These are phyloP conservation scores for Myotis planiceps DNA, from an alignment of 2,797 vertebrate genomes.

Conservation along the genomic window DNA sequence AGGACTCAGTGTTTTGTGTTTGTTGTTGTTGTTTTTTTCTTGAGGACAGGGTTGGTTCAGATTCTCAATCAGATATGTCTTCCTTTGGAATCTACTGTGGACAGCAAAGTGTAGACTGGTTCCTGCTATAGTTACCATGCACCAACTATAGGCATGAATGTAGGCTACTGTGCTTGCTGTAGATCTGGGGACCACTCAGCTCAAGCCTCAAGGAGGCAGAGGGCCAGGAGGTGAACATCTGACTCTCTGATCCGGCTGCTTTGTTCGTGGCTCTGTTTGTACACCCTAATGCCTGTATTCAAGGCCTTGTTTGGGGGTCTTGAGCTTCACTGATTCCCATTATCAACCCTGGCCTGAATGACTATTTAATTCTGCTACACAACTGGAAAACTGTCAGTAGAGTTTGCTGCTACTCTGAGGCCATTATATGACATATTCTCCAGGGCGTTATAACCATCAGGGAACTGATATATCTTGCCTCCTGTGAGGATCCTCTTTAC, in stretches of 20 bases:
- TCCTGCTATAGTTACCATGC: background rate
- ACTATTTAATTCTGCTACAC: background rate
- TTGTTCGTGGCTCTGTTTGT: background rate
- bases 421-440: conserved; percentile 1
- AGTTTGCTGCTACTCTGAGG: background rate
- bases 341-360: background rate
- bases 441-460: background rate
- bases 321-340: background rate
- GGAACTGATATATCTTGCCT: background rate
- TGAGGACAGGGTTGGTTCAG: background rate
- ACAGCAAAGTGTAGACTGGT: background rate
- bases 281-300: background rate
- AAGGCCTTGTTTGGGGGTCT: background rate
- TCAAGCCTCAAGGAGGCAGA: background rate
- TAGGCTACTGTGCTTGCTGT: background rate
- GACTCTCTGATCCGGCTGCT: background rate
- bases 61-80: background rate
- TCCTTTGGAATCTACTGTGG: background rate
- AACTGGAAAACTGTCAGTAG: background rate
- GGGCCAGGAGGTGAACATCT: too few species aligned
- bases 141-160: background rate
- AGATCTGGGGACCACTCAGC: background rate
- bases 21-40: background rate
- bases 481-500: background rate
- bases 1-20: background rate